Base-by-base conservation (phyloP, 2,888 invertebrate genomes). In the Andrena trimmerana region DNA sequence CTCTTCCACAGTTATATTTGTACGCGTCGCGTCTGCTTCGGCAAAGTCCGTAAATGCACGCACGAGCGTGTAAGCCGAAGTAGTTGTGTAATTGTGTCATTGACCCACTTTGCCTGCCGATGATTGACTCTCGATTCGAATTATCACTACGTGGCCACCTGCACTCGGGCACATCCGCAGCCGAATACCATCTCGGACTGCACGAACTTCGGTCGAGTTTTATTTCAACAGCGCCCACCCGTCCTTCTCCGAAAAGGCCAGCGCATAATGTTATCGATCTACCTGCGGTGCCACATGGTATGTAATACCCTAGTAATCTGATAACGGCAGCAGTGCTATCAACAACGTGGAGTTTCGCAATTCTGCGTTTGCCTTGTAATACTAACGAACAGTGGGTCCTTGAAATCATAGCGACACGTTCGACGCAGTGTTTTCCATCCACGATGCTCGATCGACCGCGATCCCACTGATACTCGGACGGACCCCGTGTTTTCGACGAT, bases 11-110 rank as follows among this genome's bases (percentile, higher is more conserved):
- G 66, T 71, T 79, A 80, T 60, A 70, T 75, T 50, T 76, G 50
- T 68, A 70, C 67, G 54, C 31, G 67, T 70, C 60, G 60, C 59
- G 74, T 52, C 52, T 66, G 66, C 70, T 65, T 13, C 69, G 68
- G 48, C 70, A 66, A 79, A 78, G 68, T 27, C 77, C 59, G n/a
- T 67, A 81, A 83, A 78, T 86, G 87, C 78, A 86, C 70, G 60
- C 74, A 70, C 59, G 77, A 27, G 66, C 7, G 63, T 59, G 70
- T 48, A 63, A 78, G 36, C 54, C 59, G 54, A 13, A 10, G 24
- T 52, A 48, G 71, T 88, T 87, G 79, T 83, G 88, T 79, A 88
- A 87, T 63, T 78, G 70, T 88, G 88, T 89, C 86, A 84, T 86
- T 89, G 88, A 89, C 89, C 88, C 57, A 87, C 80, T 86, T 89